These are phyloP conservation scores for Noctua janthina DNA, from an alignment of 2,888 invertebrate species.

Conservation along the genomic window DNA sequence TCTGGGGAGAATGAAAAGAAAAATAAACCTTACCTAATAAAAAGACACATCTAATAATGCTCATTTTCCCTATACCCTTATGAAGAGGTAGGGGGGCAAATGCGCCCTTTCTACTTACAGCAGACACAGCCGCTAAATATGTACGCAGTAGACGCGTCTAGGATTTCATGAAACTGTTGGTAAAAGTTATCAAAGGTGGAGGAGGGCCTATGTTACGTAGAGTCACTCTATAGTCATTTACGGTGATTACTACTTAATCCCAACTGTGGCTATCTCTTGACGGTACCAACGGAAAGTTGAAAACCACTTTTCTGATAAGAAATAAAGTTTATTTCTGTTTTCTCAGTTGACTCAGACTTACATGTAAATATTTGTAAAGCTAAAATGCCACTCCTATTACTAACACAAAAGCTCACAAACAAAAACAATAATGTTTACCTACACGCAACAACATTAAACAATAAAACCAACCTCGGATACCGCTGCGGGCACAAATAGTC, in stretches of 20 bases:
- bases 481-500: conserved; percentile 48
- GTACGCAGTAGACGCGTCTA: background rate
- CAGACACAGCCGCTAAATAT: background rate
- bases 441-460: conserved; percentile 38
- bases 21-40: background rate
- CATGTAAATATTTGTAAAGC: background rate
- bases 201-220: background rate
- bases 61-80: background rate
- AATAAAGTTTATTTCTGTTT: background rate
- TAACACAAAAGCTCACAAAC: conserved; percentile 10
- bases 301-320: conserved; percentile 1
- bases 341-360: background rate
- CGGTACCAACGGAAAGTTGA: background rate
- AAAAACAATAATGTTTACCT: conserved; percentile 36
- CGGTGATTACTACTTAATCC: background rate
- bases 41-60: background rate
- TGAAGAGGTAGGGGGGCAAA: background rate
- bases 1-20: background rate
- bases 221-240: background rate
- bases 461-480: conserved; percentile 27
- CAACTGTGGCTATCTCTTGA: background rate
- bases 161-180: background rate
- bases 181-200: background rate
- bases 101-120: background rate
- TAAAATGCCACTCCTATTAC: background rate